Conservation (phyloP, 2,797 vertebrate genomes). For the Hydrophis major region DNA sequence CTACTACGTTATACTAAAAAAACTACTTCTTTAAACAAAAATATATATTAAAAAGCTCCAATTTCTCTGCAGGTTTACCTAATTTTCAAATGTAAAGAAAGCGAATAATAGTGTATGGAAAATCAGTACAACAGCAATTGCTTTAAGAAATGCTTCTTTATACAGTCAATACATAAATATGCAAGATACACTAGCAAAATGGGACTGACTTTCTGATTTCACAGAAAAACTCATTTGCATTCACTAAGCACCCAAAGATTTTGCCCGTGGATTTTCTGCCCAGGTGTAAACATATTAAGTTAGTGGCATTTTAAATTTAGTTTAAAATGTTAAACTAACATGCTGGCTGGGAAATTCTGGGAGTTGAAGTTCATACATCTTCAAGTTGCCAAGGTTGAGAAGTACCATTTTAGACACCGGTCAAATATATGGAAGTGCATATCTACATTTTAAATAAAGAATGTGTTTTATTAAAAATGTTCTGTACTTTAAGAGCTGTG, state of each 20-base stretch:
- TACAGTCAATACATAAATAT: neutral
- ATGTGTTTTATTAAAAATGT: neutral
- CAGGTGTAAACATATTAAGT: neutral
- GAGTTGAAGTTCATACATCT: neutral
- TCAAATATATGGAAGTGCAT: neutral
- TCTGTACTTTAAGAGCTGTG: neutral
- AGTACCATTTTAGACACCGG: neutral
- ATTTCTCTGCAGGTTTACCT: neutral
- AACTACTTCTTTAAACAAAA: neutral
- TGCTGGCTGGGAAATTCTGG: neutral
- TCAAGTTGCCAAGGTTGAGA: neutral
- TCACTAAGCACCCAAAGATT: neutral
- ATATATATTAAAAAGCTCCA: neutral
- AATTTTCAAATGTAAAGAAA: neutral
- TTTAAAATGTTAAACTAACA: neutral
- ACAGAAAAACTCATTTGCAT: neutral
- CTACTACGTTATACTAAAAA: neutral
- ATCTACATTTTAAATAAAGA: neutral
- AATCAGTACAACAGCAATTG: neutral
- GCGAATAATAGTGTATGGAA: neutral
- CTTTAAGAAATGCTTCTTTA: neutral
- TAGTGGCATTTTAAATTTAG: neutral
- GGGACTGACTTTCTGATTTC: neutral
- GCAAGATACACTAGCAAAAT: too few species aligned
- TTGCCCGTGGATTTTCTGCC: neutral